Evolutionary conservation across 2,888 invertebrate genomes (phyloP).

Genomic region (Mycalesis mineus): DNA sequence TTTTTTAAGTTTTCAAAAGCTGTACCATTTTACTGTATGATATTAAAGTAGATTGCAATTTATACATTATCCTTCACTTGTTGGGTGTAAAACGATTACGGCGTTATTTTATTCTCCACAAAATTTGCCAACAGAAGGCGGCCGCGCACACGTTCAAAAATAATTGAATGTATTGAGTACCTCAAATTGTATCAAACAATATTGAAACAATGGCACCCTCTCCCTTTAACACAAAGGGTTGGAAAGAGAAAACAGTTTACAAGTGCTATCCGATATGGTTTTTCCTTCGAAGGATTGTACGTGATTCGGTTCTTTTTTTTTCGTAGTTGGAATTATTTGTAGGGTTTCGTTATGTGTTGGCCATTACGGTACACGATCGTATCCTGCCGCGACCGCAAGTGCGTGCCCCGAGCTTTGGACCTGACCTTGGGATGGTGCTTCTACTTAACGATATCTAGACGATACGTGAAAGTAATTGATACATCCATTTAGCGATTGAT

Average conservation of each 20-base stretch:
- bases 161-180: constrained; percentile 75
- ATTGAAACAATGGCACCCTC: constrained; percentile 51
- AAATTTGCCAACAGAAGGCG: constrained; percentile 66
- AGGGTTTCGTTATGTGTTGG: constrained; percentile 77
- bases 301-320: constrained; percentile 75
- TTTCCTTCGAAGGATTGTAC: constrained; percentile 76
- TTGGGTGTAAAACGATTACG: constrained; percentile 2
- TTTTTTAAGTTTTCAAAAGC: too few relatives aligned
- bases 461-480: constrained; percentile 41
- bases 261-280: constrained; percentile 72
- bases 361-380: constrained; percentile 75
- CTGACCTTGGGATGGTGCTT: constrained; percentile 49
- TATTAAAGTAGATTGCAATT: too few relatives aligned
- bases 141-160: constrained; percentile 67
- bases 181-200: constrained; percentile 60
- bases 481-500: neutral
- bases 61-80: too few relatives aligned
- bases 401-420: constrained; percentile 62
- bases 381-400: constrained; percentile 75
- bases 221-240: constrained; percentile 38
- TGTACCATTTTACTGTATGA: too few relatives aligned
- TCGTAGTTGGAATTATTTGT: constrained; percentile 76
- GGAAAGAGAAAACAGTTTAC: constrained; percentile 47
- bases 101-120: constrained; percentile 27
- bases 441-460: constrained; percentile 55